phyloP scores from a whole-genome alignment of 2,113 vertebrate genomes.

The Argyrosomus japonicus region DNA sequence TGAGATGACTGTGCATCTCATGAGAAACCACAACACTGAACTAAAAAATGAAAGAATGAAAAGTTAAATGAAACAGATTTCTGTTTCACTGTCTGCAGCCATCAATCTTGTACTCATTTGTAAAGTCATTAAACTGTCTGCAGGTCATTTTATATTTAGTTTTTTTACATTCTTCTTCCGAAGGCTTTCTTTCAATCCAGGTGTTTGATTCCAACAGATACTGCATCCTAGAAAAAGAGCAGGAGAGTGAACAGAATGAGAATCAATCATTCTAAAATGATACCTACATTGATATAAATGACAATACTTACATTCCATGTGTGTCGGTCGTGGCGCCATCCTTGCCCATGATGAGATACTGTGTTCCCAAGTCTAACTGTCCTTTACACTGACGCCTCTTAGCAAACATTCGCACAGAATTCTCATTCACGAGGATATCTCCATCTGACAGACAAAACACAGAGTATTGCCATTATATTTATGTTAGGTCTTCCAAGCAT shows the following conservation, averaged over 20 bases:
- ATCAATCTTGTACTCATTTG: conserved; percentile 59
- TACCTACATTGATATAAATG: neutral
- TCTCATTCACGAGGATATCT: conserved; percentile 31
- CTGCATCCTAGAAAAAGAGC: conserved; percentile 73
- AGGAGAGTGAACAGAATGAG: conserved; percentile 2
- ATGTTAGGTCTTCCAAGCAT: neutral
- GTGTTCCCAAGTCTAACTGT: conserved; percentile 31
- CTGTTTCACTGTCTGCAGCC: conserved; percentile 76
- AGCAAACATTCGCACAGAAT: conserved; percentile 73
- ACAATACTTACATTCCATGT: conserved; percentile 70
- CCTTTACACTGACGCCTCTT: conserved; percentile 82
- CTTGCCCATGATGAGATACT: conserved; percentile 84
- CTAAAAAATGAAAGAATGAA: neutral
- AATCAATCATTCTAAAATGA: neutral
- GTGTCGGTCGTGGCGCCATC: conserved; percentile 80
- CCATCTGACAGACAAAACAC: conserved; percentile 64
- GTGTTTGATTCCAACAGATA: conserved; percentile 82
- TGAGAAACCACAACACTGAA: neutral
- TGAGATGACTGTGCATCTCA: neutral
- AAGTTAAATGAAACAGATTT: neutral
- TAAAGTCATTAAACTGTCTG: conserved; percentile 47
- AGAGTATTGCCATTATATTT: neutral
- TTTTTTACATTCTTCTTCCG: conserved; percentile 35
- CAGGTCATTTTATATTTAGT: neutral
- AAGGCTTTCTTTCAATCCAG: conserved; percentile 79